These are phyloP conservation scores for Muschampia plurimacula DNA, from an alignment of 2,888 invertebrate species.

Conservation along the genomic window DNA sequence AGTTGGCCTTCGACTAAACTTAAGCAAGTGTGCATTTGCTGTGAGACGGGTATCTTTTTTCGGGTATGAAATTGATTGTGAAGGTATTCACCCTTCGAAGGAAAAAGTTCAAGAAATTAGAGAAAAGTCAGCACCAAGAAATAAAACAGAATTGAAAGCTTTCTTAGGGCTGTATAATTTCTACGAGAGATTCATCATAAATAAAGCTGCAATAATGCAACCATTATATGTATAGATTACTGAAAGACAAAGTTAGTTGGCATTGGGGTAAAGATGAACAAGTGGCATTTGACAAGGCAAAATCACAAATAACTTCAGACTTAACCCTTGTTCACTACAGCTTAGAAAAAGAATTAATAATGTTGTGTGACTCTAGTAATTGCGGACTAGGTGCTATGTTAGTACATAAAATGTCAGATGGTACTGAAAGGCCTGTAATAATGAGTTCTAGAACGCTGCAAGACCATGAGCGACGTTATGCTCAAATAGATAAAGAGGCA, in stretches of 20 bases:
- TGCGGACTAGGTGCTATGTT: slow-evolving; percentile 38
- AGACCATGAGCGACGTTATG: slow-evolving; percentile 40
- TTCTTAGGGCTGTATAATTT: slow-evolving; percentile 26
- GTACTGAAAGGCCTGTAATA: slow-evolving; percentile 32
- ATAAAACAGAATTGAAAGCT: slow-evolving; percentile 18
- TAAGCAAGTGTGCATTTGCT: slow-evolving; percentile 21
- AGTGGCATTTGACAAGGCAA: slow-evolving; percentile 7
- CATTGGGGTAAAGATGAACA: slow-evolving; percentile 2
- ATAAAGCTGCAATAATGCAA: slow-evolving; percentile 18
- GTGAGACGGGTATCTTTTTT: slow-evolving; percentile 10
- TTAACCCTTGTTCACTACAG: slow-evolving; percentile 15
- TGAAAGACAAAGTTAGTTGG: neutral
- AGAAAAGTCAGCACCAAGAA: slow-evolving; percentile 11
- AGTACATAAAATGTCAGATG: slow-evolving; percentile 38
- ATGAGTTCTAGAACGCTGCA: slow-evolving; percentile 40
- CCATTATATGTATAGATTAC: slow-evolving; percentile 15
- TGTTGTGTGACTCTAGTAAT: slow-evolving; percentile 27
- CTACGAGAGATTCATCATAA: slow-evolving; percentile 18
- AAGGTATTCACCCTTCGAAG: slow-evolving; percentile 18
- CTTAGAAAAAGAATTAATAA: slow-evolving; percentile 17
- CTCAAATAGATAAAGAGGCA: slow-evolving; percentile 43
- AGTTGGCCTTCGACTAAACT: slow-evolving; percentile 16
- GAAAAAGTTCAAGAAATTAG: slow-evolving; percentile 19
- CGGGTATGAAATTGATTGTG: slow-evolving; percentile 15
- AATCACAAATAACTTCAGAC: slow-evolving; percentile 17